Conservation (phyloP, 2,888 invertebrate species). For the Alloplasta piceator region DNA sequence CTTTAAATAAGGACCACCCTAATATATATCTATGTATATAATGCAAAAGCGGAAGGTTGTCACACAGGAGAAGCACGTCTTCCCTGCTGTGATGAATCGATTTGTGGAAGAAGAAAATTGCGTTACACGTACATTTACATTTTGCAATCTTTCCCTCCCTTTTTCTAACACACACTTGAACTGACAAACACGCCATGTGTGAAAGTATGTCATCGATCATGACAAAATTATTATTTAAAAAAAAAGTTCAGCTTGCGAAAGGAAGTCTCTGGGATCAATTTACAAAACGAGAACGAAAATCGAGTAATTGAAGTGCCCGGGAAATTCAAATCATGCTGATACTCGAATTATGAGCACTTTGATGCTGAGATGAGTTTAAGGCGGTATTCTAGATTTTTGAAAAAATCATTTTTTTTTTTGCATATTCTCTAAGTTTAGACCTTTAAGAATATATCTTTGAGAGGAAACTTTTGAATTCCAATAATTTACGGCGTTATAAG, state of each 20-base stretch:
- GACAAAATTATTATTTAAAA: neutral
- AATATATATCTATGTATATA: too few relatives aligned
- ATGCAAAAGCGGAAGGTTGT: constrained; percentile 24
- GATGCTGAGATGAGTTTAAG: constrained; percentile 7
- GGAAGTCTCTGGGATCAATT: constrained; percentile 3
- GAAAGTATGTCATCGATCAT: constrained; percentile 1
- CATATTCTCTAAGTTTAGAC: too few relatives aligned
- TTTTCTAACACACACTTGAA: neutral
- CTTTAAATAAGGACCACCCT: too few relatives aligned
- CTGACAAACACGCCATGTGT: neutral
- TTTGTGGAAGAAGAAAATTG: constrained; percentile 28
- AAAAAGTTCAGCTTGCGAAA: neutral
- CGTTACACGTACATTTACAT: constrained; percentile 9
- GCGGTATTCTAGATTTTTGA: neutral
- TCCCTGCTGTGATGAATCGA: constrained; percentile 37
- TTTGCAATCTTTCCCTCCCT: neutral
- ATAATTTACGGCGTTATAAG: too few relatives aligned
- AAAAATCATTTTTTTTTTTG: too few relatives aligned
- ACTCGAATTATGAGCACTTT: constrained; percentile 30
- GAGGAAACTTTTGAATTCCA: too few relatives aligned
- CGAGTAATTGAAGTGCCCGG: constrained; percentile 20
- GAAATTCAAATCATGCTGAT: constrained; percentile 37
- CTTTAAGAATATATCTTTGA: too few relatives aligned
- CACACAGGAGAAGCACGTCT: constrained; percentile 13
- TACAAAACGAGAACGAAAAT: neutral